Evolutionary conservation across 2,888 invertebrate species (phyloP), one percentile per base, ranked within the genome.

Genomic region (Drosophila differens): DNA sequence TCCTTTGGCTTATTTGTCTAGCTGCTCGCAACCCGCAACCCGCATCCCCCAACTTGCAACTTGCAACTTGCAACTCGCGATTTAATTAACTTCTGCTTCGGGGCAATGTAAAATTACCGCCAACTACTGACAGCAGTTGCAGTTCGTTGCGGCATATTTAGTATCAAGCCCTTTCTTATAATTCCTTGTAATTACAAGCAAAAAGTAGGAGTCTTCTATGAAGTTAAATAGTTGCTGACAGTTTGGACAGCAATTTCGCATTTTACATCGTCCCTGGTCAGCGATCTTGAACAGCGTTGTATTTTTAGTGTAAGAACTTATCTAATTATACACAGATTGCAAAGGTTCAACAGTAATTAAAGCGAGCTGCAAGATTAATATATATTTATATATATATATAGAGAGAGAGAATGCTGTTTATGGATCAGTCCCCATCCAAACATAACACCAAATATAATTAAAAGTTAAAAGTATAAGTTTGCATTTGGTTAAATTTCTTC

Each of bases 81-180:
- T 72, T 70, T 63, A 70, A 70, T 70, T 70, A 70, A 70, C 72
- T 70, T 39, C 47, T 39, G 57, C 55, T 57, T 39, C 14, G 25
- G 22, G 32, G 49, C 64, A 16, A 47, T 16, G 25, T 4, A 4
- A 25, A 57, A 28, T 57, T 28, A 57, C 37, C 22, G 19, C 12
- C 32, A 57, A 49, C 47, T 33, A 33, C 39, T 39, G 14, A 35
- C 28, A 22, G 16, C 16, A 33, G 39, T 9, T 66, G 66, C 55
- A 28, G 37, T 16, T 28, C 10, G 28, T n/a, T 30, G 44, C 35
- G 28, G 28, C 12, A 52, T 33, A 9, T 10, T 52, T 35, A 10
- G 5, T 10, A 32, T 25, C 35, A 25, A 14, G 67, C 30, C 66
- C 30, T 53, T 66, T 41, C 14, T 10, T 49, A 14, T 22, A 44